A percentile compares a stretch with the other conserved stretches of the same genome.
These are phyloP conservation scores for Manis crassicaudata DNA, from an alignment of 2,797 vertebrate species.

Conservation along the genomic window DNA sequence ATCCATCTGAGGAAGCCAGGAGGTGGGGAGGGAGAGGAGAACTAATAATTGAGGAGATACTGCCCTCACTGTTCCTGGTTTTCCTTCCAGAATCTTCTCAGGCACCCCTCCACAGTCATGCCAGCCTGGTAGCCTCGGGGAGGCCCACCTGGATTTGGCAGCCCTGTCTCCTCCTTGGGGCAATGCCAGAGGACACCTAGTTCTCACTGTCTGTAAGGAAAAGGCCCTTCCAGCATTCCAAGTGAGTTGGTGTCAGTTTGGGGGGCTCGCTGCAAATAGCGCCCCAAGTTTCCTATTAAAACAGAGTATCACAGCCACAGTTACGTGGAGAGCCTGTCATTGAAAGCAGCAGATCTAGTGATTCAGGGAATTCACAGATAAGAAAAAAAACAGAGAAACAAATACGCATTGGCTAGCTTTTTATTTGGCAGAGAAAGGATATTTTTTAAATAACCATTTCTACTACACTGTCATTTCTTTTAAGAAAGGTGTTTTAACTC, in stretches of 20 bases:
- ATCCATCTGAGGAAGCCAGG: background rate
- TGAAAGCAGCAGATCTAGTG: background rate
- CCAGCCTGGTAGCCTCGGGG: no score
- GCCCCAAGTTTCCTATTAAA: background rate
- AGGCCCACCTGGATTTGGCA: background rate
- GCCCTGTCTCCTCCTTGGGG: background rate
- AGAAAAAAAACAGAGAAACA: background rate
- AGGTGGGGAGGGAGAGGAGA: background rate
- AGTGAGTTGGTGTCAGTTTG: background rate
- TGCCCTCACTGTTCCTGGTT: background rate
- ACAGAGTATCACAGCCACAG: background rate
- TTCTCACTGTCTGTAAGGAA: background rate
- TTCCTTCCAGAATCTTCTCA: background rate
- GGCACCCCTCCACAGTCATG: background rate
- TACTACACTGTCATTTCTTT: background rate
- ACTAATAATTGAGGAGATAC: background rate
- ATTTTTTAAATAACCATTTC: background rate
- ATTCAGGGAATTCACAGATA: background rate
- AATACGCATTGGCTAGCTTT: background rate
- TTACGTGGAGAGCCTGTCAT: background rate
- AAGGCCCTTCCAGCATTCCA: background rate
- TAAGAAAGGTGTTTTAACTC: background rate
- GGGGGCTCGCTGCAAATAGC: background rate
- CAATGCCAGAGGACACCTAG: background rate
- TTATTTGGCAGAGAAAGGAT: background rate